Base-by-base conservation (phyloP, 2,888 invertebrate species). In the Andrena minutula region DNA sequence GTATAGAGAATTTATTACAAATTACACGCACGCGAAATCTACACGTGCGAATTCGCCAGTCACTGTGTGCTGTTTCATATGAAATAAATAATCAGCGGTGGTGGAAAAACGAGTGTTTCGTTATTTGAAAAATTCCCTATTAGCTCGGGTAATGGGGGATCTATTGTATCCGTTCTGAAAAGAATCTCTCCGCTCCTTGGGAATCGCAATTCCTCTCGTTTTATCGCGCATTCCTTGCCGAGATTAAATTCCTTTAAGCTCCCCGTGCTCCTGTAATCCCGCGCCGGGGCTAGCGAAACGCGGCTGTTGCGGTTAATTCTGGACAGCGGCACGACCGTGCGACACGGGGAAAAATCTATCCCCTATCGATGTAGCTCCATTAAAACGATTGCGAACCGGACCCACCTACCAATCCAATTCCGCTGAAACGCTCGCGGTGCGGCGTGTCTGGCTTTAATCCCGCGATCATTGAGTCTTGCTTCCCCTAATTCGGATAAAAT, bases 331-430 rank as follows among this genome's bases (percentile, higher is more conserved):
- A 56, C 20, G n/a, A 10, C 26, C 4, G 16, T 5, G 51, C 26
- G 32, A 30, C 28, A 58, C 16, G 23, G 53, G 23, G 20, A 61
- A 79, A 74, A 72, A 73, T 23, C 56, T 7, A 58, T 8, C 73
- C 30, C 47, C 63, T 56, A 81, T 81, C 84, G 73, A 56, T 32
- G 69, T 69, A 35, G 56, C 41, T 75, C 79, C 79, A 77, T 83
- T 84, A 79, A 75, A 83, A 72, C 61, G 79, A 65, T 75, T 75
- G 73, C 64, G 69, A 53, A 28, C 51, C 26, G 66, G 41, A 66
- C 65, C 12, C 64, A 68, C 23, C 51, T 53, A 68, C 69, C 73
- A 73, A 83, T 76, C 69, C 80, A 83, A 83, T 84, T 72, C 63
- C 72, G 74, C 72, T 83, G 47, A 84, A 84, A 83, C 76, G 72